Percentiles rank a stretch among this genome's conserved stretches.
Conservation (phyloP, 2,797 vertebrate species). For the Ptychobarbus kaznakovi region DNA sequence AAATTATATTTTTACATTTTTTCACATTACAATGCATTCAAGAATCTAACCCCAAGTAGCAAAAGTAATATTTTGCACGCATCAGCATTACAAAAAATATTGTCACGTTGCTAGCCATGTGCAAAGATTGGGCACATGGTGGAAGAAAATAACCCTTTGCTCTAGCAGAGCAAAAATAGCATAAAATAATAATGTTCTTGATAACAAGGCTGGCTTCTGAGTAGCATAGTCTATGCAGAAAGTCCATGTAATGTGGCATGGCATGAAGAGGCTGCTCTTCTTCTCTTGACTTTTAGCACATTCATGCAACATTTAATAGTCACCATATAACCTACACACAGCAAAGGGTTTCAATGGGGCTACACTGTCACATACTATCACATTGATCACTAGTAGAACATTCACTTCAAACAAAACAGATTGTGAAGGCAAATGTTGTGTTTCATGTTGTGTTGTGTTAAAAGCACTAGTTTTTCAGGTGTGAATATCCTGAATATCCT, state of each 20-base stretch:
- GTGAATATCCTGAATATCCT: background rate
- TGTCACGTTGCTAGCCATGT: background rate
- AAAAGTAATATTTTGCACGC: background rate
- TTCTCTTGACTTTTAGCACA: constrained; percentile 12
- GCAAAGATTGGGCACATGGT: background rate
- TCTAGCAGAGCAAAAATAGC: constrained; percentile 9
- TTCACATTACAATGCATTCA: background rate
- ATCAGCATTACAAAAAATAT: background rate
- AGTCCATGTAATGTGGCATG: constrained; percentile 18
- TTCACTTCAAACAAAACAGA: background rate
- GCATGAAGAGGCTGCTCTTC: constrained; percentile 19
- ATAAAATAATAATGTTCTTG: constrained; percentile 26
- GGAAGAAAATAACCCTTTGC: background rate
- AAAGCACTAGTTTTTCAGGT: background rate
- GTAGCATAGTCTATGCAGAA: constrained; percentile 14
- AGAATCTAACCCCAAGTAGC: background rate
- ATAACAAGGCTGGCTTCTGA: background rate
- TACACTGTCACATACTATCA: background rate
- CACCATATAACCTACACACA: background rate
- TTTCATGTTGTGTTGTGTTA: background rate
- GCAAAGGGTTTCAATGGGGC: constrained; percentile 1
- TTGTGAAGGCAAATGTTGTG: background rate
- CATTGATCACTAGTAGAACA: background rate
- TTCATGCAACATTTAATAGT: constrained; percentile 10
- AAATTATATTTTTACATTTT: background rate